Base-by-base conservation (phyloP, 2,888 invertebrate species). In the Pyrrhia umbra region DNA sequence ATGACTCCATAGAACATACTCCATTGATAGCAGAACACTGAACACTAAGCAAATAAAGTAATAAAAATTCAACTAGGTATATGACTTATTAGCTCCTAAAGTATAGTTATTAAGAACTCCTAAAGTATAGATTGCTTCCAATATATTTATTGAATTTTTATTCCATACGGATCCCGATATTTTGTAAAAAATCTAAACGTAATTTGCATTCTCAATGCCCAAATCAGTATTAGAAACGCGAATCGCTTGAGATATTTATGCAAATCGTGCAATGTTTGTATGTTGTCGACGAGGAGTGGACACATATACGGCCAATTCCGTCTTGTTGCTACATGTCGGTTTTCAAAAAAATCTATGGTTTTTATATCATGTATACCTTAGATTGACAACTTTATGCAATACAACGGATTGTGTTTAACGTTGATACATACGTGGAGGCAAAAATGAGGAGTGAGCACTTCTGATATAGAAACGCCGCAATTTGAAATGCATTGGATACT, bases 231-330 rank as follows among this genome's bases (percentile, higher is more conserved):
- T 50, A n/a, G n/a, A 56, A 43, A 51, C n/a, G 20, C n/a, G 30
- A 55, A 54, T 30, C 50, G 39, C 34, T 74, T 60, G 34, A 40
- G 15, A 47, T 52, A 59, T 55, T 39, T 25, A 56, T 56, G 51
- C 20, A 55, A 72, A 66, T 51, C 39, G 30, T 51, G 21, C 40
- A 34, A 37, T 34, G 39, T 58, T 46, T 39, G 52, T 40, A 45
- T 68, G 37, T 45, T 6, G 23, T 56, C 34, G 23, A 51, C 34
- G 15, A 46, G n/a, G 18, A 58, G 8, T 20, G 16, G 10, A 10
- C n/a, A 57, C 45, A 16, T 25, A 39, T 27, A 27, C 27, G 9
- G 27, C 8, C 34, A 13, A n/a, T 34, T 34, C 34, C 34, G n/a
- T 34, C 5, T 34, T 34, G 34, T 34, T 34, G 34, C 34, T 34